A percentile compares a stretch with the other conserved stretches of the same genome.
These are phyloP conservation scores for Psettodes erumei DNA, from an alignment of 2,113 vertebrate genomes.

Conservation along the genomic window DNA sequence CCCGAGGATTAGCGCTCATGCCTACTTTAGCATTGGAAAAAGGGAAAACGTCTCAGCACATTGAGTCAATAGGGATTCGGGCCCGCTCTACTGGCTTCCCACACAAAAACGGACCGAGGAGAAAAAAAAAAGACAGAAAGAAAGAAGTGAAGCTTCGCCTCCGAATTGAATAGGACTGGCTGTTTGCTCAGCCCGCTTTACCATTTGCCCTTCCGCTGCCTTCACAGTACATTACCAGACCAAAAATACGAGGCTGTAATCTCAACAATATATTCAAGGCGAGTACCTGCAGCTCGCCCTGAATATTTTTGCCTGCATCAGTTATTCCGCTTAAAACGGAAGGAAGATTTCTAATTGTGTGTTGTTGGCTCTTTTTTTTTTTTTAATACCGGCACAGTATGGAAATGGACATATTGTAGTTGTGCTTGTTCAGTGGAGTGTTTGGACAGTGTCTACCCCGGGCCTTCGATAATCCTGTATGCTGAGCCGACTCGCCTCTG, in stretches of 20 bases:
- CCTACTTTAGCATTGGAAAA: slow-evolving; percentile 81
- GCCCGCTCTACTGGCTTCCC: slow-evolving; percentile 63
- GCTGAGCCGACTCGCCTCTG: slow-evolving; percentile 36
- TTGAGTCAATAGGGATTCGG: slow-evolving; percentile 74
- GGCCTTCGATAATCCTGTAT: slow-evolving; percentile 35
- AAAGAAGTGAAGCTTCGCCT: slow-evolving; percentile 57
- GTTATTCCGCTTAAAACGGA: slow-evolving; percentile 39
- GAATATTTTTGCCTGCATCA: slow-evolving; percentile 61
- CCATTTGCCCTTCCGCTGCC: slow-evolving; percentile 60
- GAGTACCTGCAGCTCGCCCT: slow-evolving; percentile 31
- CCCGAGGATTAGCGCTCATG: slow-evolving; percentile 83
- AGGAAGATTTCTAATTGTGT: slow-evolving; percentile 8
- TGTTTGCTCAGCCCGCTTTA: slow-evolving; percentile 59
- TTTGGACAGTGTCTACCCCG: slow-evolving; percentile 36
- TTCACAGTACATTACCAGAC: slow-evolving; percentile 63
- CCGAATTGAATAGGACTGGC: slow-evolving; percentile 55
- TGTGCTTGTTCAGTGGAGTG: slow-evolving; percentile 36
- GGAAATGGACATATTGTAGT: slow-evolving; percentile 26
- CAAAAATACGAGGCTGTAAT: slow-evolving; percentile 54
- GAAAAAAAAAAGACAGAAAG: no score
- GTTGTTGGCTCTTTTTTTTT: background rate
- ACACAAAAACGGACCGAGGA: slow-evolving; percentile 78
- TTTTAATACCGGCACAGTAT: slow-evolving; percentile 4
- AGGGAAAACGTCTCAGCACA: slow-evolving; percentile 76
- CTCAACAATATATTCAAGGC: slow-evolving; percentile 51